phyloP scores from a whole-genome alignment of 1,140 invertebrate genomes.

The Drosophila mojavensis region DNA sequence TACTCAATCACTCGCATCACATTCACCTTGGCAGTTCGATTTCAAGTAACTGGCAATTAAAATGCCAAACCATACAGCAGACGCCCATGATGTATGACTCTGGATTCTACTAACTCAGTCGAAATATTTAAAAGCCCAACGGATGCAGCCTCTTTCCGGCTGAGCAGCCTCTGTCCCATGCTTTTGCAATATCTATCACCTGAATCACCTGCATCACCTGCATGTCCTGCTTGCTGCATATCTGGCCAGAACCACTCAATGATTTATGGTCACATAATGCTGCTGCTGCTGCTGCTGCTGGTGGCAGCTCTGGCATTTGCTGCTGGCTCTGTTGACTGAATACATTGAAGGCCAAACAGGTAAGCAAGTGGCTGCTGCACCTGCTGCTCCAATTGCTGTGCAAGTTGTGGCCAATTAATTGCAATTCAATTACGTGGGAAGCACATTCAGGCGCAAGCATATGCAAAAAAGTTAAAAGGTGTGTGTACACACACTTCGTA shows the following conservation, averaged over 20 bases:
- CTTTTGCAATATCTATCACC: slow-evolving; percentile 3
- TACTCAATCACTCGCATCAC: background rate
- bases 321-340: slow-evolving; percentile 1
- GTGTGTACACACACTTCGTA: slow-evolving; percentile 8
- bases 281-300: background rate
- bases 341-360: slow-evolving; percentile 19
- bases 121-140: slow-evolving; percentile 25
- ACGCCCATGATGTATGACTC: slow-evolving; percentile 52
- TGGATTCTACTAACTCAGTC: slow-evolving; percentile 54
- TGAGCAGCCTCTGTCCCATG: background rate
- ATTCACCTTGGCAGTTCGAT: slow-evolving; percentile 21
- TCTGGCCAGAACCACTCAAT: slow-evolving; percentile 1
- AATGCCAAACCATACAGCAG: slow-evolving; percentile 57
- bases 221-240: slow-evolving; percentile 4
- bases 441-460: background rate
- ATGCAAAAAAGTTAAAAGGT: slow-evolving; percentile 15
- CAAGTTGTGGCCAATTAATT: slow-evolving; percentile 37
- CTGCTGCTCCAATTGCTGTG: slow-evolving; percentile 2
- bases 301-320: slow-evolving; percentile 2
- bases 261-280: slow-evolving; percentile 41
- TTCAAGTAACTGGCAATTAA: slow-evolving; percentile 57
- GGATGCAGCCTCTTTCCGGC: background rate
- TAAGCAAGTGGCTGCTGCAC: background rate
- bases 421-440: slow-evolving; percentile 27
- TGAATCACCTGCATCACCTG: background rate